A percentile compares a stretch with the other conserved stretches of the same genome.
Conservation (phyloP, 1,140 invertebrate genomes). For the Formica selysi region DNA sequence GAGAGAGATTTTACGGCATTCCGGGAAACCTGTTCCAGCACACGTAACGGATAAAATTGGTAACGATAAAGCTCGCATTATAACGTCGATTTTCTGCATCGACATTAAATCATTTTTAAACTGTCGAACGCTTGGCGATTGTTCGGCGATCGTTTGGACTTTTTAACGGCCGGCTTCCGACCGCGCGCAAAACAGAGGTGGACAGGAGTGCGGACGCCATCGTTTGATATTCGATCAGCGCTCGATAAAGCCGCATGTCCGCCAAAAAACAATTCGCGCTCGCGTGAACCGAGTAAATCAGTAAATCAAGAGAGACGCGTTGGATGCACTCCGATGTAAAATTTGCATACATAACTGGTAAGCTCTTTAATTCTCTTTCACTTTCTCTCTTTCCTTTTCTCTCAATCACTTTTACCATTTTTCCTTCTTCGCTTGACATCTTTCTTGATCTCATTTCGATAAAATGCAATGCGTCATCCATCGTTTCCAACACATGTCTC, state of each 20-base stretch:
- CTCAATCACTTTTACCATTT: constrained; percentile 28
- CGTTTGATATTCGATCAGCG: constrained; percentile 66
- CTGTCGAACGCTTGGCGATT: constrained; percentile 51
- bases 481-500: constrained; percentile 68
- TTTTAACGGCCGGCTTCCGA: constrained; percentile 54
- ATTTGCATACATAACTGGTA: constrained; percentile 71
- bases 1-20: constrained; percentile 17
- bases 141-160: constrained; percentile 50
- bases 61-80: constrained; percentile 56
- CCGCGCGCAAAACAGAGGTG: constrained; percentile 36
- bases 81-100: constrained; percentile 23
- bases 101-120: constrained; percentile 65
- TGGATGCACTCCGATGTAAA: constrained; percentile 64
- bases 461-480: constrained; percentile 76
- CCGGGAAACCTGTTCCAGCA: constrained; percentile 18
- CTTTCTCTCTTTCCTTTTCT: neutral
- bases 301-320: constrained; percentile 66
- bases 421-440: constrained; percentile 38
- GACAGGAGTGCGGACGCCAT: constrained; percentile 35
- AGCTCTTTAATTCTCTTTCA: constrained; percentile 1
- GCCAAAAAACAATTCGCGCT: constrained; percentile 66
- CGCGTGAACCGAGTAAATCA: constrained; percentile 65
- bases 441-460: constrained; percentile 42
- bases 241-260: constrained; percentile 62
- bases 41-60: constrained; percentile 44